Percentiles rank a stretch among this genome's conserved stretches.
These are phyloP conservation scores for Hesperia comma DNA, from an alignment of 2,888 invertebrate genomes.

Conservation along the genomic window DNA sequence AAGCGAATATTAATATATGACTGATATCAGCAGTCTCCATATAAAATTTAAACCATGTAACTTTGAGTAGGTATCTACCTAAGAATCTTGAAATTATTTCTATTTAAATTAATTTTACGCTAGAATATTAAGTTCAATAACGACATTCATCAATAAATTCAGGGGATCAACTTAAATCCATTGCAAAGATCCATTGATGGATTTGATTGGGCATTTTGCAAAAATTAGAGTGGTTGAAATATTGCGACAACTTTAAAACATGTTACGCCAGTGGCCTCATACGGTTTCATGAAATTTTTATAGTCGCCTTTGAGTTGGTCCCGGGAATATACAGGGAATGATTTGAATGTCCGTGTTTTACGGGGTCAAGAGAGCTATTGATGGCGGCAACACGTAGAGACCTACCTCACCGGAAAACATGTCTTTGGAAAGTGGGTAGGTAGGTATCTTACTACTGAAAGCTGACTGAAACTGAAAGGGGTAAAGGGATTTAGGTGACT, in stretches of 20 bases:
- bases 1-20: no score
- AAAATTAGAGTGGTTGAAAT: constrained; percentile 17
- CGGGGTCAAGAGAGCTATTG: constrained; percentile 72
- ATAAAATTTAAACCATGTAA: no score
- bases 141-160: no score
- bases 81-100: no score
- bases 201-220: no score
- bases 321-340: constrained; percentile 63
- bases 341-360: constrained; percentile 68
- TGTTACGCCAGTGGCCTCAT: constrained; percentile 40
- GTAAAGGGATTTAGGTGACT: constrained; percentile 23
- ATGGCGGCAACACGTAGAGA: constrained; percentile 57
- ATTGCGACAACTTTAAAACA: constrained; percentile 44
- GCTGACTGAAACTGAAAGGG: constrained; percentile 8
- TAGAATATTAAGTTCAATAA: no score
- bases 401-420: constrained; percentile 41
- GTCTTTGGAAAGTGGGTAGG: constrained; percentile 5
- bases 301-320: constrained; percentile 63
- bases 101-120: no score
- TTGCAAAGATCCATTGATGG: no score
- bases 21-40: no score
- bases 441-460: constrained; percentile 18
- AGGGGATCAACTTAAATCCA: no score
- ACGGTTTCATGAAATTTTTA: constrained; percentile 69
- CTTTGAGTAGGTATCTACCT: no score